Conservation (phyloP, 1,140 invertebrate species). For the Hyposmocoma kahamanoa region DNA sequence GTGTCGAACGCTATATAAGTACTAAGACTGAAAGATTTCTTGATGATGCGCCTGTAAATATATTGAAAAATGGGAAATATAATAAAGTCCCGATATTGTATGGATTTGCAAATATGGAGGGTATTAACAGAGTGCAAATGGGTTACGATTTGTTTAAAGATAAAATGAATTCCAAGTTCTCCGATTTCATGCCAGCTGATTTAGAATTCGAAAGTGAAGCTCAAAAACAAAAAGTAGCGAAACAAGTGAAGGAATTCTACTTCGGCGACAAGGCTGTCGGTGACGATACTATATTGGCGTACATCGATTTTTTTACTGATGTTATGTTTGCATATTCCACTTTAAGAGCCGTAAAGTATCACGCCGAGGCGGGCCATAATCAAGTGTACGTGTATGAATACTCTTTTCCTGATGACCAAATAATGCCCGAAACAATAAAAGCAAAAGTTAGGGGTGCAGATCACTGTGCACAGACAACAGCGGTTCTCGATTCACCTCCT, state of each 20-base stretch:
- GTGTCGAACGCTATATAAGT: slow-evolving; percentile 37
- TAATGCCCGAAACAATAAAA: slow-evolving; percentile 12
- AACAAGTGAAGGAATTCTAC: slow-evolving; percentile 23
- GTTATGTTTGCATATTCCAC: slow-evolving; percentile 8
- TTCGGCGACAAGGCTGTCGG: slow-evolving; percentile 16
- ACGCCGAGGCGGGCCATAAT: neutral
- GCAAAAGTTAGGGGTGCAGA: slow-evolving; percentile 20
- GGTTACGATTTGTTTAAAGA: slow-evolving; percentile 20
- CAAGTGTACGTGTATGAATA: slow-evolving; percentile 9
- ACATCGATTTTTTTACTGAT: slow-evolving; percentile 26
- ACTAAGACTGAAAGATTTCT: slow-evolving; percentile 25
- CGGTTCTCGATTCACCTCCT: slow-evolving; percentile 18
- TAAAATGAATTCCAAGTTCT: slow-evolving; percentile 23
- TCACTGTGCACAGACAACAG: slow-evolving; percentile 20
- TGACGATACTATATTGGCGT: slow-evolving; percentile 17
- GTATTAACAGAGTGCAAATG: slow-evolving; percentile 15
- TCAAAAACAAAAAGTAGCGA: slow-evolving; percentile 14
- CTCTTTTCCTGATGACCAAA: slow-evolving; percentile 17
- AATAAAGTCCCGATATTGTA: slow-evolving; percentile 25
- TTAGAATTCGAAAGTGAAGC: slow-evolving; percentile 17
- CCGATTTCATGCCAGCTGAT: slow-evolving; percentile 21
- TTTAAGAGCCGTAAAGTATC: neutral
- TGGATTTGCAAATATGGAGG: slow-evolving; percentile 30
- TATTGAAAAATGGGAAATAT: slow-evolving; percentile 26
- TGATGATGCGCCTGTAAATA: slow-evolving; percentile 22